Percentiles rank a stretch among this genome's conserved stretches.
Evolutionary conservation across 35 echinoderm and acorn worm species (phyloP).

Genomic region (Chiridota heheva): DNA sequence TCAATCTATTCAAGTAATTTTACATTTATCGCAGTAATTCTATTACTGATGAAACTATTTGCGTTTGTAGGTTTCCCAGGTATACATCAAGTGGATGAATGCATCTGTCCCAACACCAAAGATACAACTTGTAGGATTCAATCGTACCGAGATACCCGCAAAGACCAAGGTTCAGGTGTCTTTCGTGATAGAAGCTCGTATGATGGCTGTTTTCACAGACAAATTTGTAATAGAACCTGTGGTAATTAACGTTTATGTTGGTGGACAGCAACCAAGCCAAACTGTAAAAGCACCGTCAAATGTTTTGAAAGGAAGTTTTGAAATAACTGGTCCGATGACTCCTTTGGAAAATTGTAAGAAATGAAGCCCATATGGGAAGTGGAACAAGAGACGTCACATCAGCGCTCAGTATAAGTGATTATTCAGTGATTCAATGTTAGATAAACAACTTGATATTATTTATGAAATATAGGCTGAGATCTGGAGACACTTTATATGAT

Average conservation of each 20-base stretch:
- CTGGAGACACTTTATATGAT: too few species aligned
- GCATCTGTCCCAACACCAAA: slow-evolving; percentile 47
- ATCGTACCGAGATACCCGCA: slow-evolving; percentile 41
- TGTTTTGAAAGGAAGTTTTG: slow-evolving; percentile 59
- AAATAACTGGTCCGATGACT: slow-evolving; percentile 38
- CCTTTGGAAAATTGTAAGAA: too few species aligned
- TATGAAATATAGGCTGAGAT: too few species aligned
- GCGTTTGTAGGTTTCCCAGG: slow-evolving; percentile 76
- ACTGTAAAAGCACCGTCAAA: slow-evolving; percentile 47
- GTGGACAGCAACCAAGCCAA: slow-evolving; percentile 80
- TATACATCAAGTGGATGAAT: slow-evolving; percentile 78
- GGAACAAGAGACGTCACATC: too few species aligned
- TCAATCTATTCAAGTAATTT: too few species aligned
- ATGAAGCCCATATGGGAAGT: too few species aligned
- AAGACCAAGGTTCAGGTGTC: background rate
- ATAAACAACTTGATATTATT: too few species aligned
- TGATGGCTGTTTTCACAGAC: slow-evolving; percentile 76
- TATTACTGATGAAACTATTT: too few species aligned
- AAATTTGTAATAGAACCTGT: slow-evolving; percentile 59
- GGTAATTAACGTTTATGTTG: slow-evolving; percentile 62
- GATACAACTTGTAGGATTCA: slow-evolving; percentile 73
- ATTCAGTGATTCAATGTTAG: too few species aligned
- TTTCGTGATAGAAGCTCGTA: slow-evolving; percentile 59
- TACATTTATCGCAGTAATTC: too few species aligned
- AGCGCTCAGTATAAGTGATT: too few species aligned